Conservation (phyloP, 2,888 invertebrate genomes). For the Hipparchia sbordonii region DNA sequence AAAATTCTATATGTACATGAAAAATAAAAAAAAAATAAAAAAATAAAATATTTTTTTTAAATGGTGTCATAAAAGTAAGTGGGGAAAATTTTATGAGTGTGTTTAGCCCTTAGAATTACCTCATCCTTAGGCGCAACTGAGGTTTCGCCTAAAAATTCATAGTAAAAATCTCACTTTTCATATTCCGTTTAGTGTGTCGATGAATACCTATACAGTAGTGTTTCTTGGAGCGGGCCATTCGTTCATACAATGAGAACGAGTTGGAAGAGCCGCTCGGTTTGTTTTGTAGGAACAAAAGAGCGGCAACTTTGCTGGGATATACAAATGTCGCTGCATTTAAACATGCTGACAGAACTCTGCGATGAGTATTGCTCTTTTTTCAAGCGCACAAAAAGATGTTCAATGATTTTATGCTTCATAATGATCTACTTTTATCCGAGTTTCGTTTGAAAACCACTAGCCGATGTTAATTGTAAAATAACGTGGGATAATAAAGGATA, state of each 20-base stretch:
- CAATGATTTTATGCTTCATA: no score
- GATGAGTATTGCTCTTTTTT: background rate
- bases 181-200: slow-evolving; percentile 8
- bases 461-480: no score
- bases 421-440: background rate
- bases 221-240: slow-evolving; percentile 34
- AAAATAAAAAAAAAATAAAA: no score
- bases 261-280: slow-evolving; percentile 28
- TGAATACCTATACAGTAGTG: background rate
- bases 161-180: background rate
- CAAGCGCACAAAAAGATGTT: background rate
- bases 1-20: no score
- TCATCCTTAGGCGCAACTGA: no score
- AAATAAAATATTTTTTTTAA: no score
- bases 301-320: slow-evolving; percentile 23
- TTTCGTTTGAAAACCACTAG: no score
- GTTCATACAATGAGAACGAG: slow-evolving; percentile 32
- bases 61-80: no score
- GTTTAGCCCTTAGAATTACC: no score
- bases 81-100: no score
- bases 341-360: slow-evolving; percentile 4
- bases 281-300: slow-evolving; percentile 32
- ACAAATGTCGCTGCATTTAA: slow-evolving; percentile 27
- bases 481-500: no score
- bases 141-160: no score